Base-by-base conservation (phyloP, 2,113 vertebrate genomes). In the Tupaia tana region DNA sequence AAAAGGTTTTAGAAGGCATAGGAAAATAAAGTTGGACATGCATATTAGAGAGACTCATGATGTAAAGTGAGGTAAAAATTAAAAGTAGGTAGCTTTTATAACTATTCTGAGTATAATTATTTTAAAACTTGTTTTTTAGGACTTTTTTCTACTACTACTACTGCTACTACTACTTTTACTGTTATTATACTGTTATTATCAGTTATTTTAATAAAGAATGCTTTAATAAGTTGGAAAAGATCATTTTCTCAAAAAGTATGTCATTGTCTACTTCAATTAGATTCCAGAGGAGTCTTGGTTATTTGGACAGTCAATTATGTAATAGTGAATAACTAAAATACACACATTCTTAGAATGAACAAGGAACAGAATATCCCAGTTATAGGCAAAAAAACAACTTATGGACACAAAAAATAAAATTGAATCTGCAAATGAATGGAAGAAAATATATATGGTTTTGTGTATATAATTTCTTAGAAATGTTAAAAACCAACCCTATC, bases 41-140 rank as follows among this genome's bases (percentile, higher is more conserved):
- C 5, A 78, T 63, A 63, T 52, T 79, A 11, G 11, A 85, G 77
- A 69, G 24, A 63, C 77, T 15, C 52, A 29, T 24, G 19, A 43
- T 34, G 22, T 12, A 74, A 18, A 4, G 69, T 15, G 43, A 24
- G 11, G 6, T 64, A 2, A 29, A 75, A 89, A 67, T 43, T 31
- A 56, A 69, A 93, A 81, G 24, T n/a, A 75, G 7, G n/a, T 61
- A 78, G 27, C 15, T 79, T 77, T 71, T 61, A 63, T 10, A 84
- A 81, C 5, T 64, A 64, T 71, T 22, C 87, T 67, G 31, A 27
- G 25, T 19, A 81, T 24, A 86, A 29, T n/a, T 86, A 90, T 73
- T 73, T 91, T 91, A 59, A 95, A 80, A 95, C 24, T 80, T 73
- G 25, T n/a, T 91, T 16, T 54, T 86, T 63, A 70, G 27, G 56